Base-by-base conservation (phyloP, 2,797 vertebrate genomes). In the Xyrichtys novacula region DNA sequence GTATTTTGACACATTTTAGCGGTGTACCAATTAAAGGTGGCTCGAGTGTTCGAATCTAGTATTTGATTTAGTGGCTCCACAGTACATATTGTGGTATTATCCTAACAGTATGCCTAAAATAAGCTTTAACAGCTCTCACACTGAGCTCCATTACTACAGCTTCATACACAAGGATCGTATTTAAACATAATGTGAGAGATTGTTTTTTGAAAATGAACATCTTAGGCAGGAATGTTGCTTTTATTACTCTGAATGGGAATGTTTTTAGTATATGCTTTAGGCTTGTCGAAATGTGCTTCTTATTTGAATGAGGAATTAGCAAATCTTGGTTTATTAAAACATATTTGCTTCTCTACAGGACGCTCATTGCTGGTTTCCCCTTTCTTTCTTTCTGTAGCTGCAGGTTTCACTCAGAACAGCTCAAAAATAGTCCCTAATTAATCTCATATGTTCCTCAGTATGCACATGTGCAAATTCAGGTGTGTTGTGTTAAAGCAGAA, bases 11-110 rank as follows among this genome's bases (percentile, higher is more conserved):
- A 66, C 40, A 55, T 49, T 68, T 77, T 56, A 72, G 49, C 65
- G 43, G 50, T 65, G 61, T 40, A 69, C 72, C 57, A 78, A 80
- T 80, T 74, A 84, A 78, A 74, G 22, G 54, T 28, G 60, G 76
- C 32, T 40, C 28, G 32, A 40, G 52, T 26, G 28, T 60, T 74
- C 59, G 20, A 70, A 40, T 63, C 56, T 23, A 65, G 26, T 20
- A 59, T 71, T 65, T 7, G 19, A 56, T 79, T n/a, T 65, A 76
- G 29, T n/a, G 36, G 36, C 48, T 15, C 6, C 32, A 55, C 10
- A 40, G 39, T 47, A 12, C 34, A 50, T 40, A 43, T 44, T 25
- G n/a, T 23, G 6, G 10, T 65, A 44, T 63, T 72, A 26, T 34
- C n/a, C 7, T 15, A 26, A 55, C n/a, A 46, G 62, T 46, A 54